phyloP scores from a whole-genome alignment of 1,140 invertebrate species.

The Popillia japonica region DNA sequence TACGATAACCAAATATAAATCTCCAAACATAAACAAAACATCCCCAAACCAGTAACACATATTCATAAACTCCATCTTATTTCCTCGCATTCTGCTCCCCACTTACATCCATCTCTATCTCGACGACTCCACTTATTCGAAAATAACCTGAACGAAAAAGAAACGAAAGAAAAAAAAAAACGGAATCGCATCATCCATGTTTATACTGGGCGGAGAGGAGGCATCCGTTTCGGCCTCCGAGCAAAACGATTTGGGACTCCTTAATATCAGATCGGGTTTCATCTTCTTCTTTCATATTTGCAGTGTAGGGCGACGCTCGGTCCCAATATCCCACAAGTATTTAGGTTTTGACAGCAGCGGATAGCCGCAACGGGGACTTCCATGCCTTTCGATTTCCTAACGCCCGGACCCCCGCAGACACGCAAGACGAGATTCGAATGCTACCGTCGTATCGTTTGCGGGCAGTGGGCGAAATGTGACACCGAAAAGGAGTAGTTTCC shows the following conservation, averaged over 20 bases:
- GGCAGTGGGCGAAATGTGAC: conserved; percentile 6
- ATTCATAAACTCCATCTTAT: conserved; percentile 14
- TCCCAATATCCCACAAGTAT: conserved; percentile 34
- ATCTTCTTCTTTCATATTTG: conserved; percentile 27
- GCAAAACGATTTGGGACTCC: conserved; percentile 28
- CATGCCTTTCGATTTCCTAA: background rate
- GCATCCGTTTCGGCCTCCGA: background rate
- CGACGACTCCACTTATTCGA: background rate
- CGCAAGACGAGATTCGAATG: background rate
- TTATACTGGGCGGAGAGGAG: background rate
- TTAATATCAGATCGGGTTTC: conserved; percentile 32
- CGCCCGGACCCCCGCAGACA: background rate
- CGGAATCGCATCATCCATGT: background rate
- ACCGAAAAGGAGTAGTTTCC: conserved; percentile 17
- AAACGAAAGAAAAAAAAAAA: background rate
- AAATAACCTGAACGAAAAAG: background rate
- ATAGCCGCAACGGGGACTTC: conserved; percentile 22
- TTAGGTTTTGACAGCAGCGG: conserved; percentile 16
- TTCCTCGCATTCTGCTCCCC: background rate
- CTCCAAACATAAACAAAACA: background rate
- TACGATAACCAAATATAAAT: background rate
- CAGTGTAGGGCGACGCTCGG: background rate
- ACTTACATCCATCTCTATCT: background rate
- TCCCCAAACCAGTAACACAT: background rate
- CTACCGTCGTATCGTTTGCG: background rate